Evolutionary conservation across 2,888 invertebrate species (phyloP).

Genomic region (Tenthredo livida): DNA sequence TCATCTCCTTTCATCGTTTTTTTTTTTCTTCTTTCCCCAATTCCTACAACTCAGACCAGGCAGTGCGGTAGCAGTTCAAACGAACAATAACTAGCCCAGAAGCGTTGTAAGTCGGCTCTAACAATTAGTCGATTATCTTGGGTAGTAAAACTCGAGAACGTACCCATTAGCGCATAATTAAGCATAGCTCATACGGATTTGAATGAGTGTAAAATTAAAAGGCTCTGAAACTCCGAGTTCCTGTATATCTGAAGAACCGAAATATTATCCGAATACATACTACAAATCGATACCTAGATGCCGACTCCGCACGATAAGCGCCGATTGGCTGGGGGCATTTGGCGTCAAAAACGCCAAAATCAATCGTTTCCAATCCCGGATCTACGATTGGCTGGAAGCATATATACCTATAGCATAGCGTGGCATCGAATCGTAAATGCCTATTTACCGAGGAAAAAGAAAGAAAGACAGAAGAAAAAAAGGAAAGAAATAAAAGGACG

Average conservation of each 20-base stretch:
- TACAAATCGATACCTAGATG: constrained; percentile 21
- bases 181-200: neutral
- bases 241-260: neutral
- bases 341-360: constrained; percentile 29
- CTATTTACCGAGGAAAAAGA: constrained; percentile 28
- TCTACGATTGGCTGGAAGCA: constrained; percentile 13
- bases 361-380: constrained; percentile 21
- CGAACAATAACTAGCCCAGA: constrained; percentile 25
- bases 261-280: constrained; percentile 24
- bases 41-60: neutral
- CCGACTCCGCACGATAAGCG: constrained; percentile 20
- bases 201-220: neutral
- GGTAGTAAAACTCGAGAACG: constrained; percentile 26
- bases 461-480: neutral
- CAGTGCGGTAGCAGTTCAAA: neutral
- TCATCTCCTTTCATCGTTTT: neutral
- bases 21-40: neutral
- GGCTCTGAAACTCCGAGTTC: neutral
- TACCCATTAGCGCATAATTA: neutral
- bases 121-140: constrained; percentile 34
- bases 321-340: constrained; percentile 3
- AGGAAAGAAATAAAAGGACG: neutral
- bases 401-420: neutral
- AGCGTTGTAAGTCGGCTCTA: constrained; percentile 2
- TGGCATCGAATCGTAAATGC: constrained; percentile 1